These are phyloP conservation scores for Psittacula echo DNA, from an alignment of 2,797 vertebrate species.

Conservation along the genomic window DNA sequence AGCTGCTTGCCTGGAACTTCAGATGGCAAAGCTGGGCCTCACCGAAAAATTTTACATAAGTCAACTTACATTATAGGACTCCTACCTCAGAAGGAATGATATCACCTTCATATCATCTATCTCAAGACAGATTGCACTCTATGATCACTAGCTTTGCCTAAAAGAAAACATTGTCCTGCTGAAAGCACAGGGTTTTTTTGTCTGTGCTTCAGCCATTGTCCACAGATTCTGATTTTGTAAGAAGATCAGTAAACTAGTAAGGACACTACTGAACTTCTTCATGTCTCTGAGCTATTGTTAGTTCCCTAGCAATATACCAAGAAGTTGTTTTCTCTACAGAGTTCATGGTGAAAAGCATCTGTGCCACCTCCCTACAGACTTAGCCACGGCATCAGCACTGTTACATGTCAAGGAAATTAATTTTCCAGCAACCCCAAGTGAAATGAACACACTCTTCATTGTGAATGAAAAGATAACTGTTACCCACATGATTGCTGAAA, in stretches of 20 bases:
- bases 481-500: background rate
- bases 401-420: background rate
- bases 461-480: background rate
- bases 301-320: background rate
- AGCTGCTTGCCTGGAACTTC: background rate
- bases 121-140: background rate
- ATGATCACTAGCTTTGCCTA: background rate
- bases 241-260: background rate
- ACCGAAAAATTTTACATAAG: rapidly evolving
- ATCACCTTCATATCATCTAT: background rate
- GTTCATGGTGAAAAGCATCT: background rate
- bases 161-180: background rate
- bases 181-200: background rate
- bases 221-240: background rate
- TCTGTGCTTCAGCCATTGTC: background rate
- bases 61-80: background rate
- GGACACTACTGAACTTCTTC: background rate
- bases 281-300: background rate
- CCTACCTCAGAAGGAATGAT: background rate
- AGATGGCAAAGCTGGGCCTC: background rate
- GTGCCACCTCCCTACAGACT: background rate
- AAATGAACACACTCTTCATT: background rate
- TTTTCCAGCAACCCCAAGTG: background rate
- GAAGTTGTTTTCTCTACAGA: background rate
- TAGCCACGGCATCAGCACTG: background rate